Base-by-base conservation (phyloP, 2,797 vertebrate species). In the Myotis vivesi region DNA sequence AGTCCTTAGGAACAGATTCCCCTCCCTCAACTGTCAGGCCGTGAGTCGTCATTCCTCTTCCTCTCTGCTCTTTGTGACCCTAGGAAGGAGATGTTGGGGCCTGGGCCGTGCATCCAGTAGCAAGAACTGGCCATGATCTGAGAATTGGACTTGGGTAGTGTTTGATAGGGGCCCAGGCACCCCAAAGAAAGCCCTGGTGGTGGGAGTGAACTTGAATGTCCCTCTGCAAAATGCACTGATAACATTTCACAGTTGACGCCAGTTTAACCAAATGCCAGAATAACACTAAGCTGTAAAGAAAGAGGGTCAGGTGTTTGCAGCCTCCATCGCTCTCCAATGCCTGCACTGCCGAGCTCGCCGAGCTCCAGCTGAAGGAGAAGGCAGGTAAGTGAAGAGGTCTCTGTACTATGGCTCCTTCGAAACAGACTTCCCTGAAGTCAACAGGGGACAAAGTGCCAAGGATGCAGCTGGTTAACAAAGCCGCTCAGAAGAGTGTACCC, bases 211-310 rank as follows among this genome's bases (percentile, higher is more conserved):
- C 94, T 96, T 96, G 95, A 98, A 86, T 97, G 97, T 96, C 97
- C 98, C 97, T 94, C 97, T 98, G 97, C 96, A 97, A 96, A 98
- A 98, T 16, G 97, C 97, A 97, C 93, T 96, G 96, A 92, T 94
- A 98, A 98, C 97, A 96, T 33, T 38, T 89, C 97, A 98, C 97
- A 97, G 97, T 96, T 87, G 96, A 98, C 98, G 97, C 97, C 95
- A 95, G 97, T 89, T 16, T 96, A 95, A 96, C 98, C 96, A 97
- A 97, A 98, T 97, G 97, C 97, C 95, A 94, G 95, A 97, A 96
- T 93, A 98, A 97, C 96, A 97, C 92, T 79, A 94, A 97, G 83
- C 96, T 97, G 79, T 92, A 82, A 51, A n/a, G n/a, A n/a, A n/a
- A n/a, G n/a, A n/a, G n/a, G n/a, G n/a, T n/a, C n/a, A n/a, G n/a